Evolutionary conservation across 2,888 invertebrate species (phyloP).

Genomic region (Stenchaetothrips biformis): DNA sequence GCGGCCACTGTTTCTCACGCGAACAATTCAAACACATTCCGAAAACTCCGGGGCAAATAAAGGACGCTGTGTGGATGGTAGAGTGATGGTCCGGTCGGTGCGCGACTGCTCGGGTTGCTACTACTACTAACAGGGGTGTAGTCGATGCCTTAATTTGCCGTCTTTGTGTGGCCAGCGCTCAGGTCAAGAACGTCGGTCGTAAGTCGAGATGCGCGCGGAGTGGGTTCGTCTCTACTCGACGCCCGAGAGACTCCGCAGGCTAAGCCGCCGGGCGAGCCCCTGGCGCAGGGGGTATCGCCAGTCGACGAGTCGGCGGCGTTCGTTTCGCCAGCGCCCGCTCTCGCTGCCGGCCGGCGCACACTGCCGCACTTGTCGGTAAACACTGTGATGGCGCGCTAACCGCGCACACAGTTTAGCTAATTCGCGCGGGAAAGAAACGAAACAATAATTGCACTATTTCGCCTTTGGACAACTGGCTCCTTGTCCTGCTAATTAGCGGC

Average conservation of each 20-base stretch:
- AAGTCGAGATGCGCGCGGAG: no score
- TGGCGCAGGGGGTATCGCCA: no score
- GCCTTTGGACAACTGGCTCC: background rate
- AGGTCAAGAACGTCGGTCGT: no score
- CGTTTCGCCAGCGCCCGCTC: background rate
- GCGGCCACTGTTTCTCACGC: slow-evolving; percentile 15
- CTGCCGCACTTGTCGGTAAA: background rate
- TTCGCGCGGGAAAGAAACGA: no score
- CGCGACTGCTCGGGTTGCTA: no score
- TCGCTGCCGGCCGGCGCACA: background rate
- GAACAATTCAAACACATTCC: slow-evolving; percentile 2
- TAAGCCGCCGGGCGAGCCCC: no score
- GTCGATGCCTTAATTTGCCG: no score
- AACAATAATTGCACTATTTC: slow-evolving; percentile 7
- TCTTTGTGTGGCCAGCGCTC: no score
- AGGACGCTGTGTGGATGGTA: background rate
- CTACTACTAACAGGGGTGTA: no score
- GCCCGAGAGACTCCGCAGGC: no score
- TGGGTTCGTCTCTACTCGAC: no score
- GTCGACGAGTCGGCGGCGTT: background rate
- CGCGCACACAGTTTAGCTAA: background rate
- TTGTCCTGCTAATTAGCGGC: background rate
- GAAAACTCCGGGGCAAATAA: background rate
- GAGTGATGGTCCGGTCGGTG: background rate
- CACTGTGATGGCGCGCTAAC: background rate